A percentile compares a stretch with the other conserved stretches of the same genome.
These are phyloP conservation scores for Antigone vipio DNA, from an alignment of 2,113 vertebrate genomes.

Conservation along the genomic window DNA sequence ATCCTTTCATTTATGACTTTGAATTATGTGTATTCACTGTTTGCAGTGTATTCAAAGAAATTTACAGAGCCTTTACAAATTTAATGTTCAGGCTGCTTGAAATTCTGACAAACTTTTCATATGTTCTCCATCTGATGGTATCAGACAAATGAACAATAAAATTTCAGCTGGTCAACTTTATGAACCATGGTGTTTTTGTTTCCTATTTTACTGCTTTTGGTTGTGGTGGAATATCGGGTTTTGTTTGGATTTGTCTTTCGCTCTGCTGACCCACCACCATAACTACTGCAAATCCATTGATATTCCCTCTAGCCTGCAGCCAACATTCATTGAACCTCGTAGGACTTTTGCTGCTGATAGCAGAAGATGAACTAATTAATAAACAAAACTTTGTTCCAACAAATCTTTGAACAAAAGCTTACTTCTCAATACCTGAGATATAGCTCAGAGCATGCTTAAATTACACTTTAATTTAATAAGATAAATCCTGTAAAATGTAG, in stretches of 20 bases:
- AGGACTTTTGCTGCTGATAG: background rate
- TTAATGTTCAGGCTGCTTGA: background rate
- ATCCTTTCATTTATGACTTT: background rate
- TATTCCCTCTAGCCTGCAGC: background rate
- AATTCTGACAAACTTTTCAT: background rate
- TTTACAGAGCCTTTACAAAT: background rate
- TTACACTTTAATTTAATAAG: background rate
- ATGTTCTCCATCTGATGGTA: background rate
- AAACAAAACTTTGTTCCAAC: background rate
- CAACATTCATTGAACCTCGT: accelerated
- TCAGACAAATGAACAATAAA: background rate
- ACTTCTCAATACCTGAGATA: background rate
- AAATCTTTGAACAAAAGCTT: background rate
- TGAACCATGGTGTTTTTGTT: background rate
- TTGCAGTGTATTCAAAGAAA: background rate
- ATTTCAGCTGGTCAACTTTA: background rate
- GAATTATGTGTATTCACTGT: background rate
- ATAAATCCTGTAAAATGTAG: background rate
- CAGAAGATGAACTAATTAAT: background rate
- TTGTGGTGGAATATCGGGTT: background rate
- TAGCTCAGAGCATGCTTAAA: background rate
- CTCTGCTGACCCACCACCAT: background rate
- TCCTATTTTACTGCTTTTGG: background rate
- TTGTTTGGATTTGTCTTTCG: background rate
- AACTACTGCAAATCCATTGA: background rate